Percentiles rank a stretch among this genome's conserved stretches.
Conservation (phyloP, 2,888 invertebrate genomes). For the Stenurella melanura region DNA sequence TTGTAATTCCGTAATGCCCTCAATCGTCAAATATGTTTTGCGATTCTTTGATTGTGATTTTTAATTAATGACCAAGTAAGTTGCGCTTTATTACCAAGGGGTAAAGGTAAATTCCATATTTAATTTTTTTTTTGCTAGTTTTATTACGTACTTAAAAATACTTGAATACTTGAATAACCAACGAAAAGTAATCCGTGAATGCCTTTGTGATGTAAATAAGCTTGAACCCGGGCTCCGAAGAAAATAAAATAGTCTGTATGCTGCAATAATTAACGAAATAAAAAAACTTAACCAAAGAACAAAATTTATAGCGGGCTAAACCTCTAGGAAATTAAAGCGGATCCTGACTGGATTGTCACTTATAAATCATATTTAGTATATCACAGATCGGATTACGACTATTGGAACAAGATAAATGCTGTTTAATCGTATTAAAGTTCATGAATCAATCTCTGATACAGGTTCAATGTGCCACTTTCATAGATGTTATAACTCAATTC, state of each 20-base stretch:
- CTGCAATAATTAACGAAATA: slow-evolving; percentile 35
- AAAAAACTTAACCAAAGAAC: slow-evolving; percentile 34
- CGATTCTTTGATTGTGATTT: too few relatives aligned
- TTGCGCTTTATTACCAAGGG: too few relatives aligned
- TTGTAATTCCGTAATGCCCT: too few relatives aligned
- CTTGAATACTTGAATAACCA: not conserved
- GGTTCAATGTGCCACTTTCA: slow-evolving; percentile 39
- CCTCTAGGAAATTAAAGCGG: slow-evolving; percentile 31
- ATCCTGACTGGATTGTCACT: slow-evolving; percentile 24
- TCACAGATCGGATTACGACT: slow-evolving; percentile 57
- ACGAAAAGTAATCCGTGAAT: slow-evolving; percentile 19
- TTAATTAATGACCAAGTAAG: too few relatives aligned
- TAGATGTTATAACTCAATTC: slow-evolving; percentile 47
- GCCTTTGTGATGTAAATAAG: slow-evolving; percentile 38
- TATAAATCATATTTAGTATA: slow-evolving; percentile 61
- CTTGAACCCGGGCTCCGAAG: slow-evolving; percentile 4
- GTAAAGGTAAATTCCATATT: too few relatives aligned
- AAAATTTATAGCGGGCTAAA: slow-evolving; percentile 39
- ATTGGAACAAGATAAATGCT: slow-evolving; percentile 57
- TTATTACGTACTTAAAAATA: too few relatives aligned
- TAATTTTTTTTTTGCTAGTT: too few relatives aligned
- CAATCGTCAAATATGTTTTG: too few relatives aligned
- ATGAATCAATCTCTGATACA: slow-evolving; percentile 40
- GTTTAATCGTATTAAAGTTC: slow-evolving; percentile 45
- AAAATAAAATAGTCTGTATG: not conserved